Evolutionary conservation across 2,113 vertebrate genomes (phyloP), one percentile per base, ranked within the genome.

Genomic region (Sterna hirundo): DNA sequence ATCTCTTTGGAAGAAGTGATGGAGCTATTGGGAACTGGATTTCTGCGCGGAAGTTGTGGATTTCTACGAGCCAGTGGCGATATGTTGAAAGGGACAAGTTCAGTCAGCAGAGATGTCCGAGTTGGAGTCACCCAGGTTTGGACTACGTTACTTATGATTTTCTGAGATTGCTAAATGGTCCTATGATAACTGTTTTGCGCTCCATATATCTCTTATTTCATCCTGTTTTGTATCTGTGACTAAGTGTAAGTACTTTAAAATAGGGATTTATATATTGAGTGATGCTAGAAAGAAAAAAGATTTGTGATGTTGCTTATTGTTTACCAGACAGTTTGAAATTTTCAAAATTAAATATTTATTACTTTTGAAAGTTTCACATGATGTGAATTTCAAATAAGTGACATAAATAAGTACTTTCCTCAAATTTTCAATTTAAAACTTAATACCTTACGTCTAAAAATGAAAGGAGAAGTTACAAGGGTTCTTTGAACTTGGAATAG

Each of bases 61-160:
- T 99, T 99, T 96, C 98, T 99, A 32, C 97, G 99, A 96, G 98
- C 98, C 96, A 98, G 99, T 64, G 99, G 99, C 5, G 99, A 99
- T 97, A 99, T 99, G 97, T 96, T 99, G 96, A 99, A 99, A 97
- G 99, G 99, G 64, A 98, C 97, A 27, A 99, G 98, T 97, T 99
- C 99, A 22, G 98, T 99, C 92, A 98, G 98, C 97, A 98, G 97
- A 81, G 99, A 99, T 84, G 96, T 99, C 94, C 98, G 99, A 95
- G 98, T 99, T 81, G 99, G 99, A 94, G 97, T 99, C 95, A 99
- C 99, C 8, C 99, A 99, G 99, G 99, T 99, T 96, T 82, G 97
- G 82, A 79, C 97, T 94, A 78, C 17, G 2, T 92, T 68, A 74
- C 15, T 82, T 85, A 40, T 4, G 21, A 30, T 86, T 86, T 87